Evolutionary conservation across 1,140 invertebrate genomes (phyloP).

Genomic region (Drosophila insularis): DNA sequence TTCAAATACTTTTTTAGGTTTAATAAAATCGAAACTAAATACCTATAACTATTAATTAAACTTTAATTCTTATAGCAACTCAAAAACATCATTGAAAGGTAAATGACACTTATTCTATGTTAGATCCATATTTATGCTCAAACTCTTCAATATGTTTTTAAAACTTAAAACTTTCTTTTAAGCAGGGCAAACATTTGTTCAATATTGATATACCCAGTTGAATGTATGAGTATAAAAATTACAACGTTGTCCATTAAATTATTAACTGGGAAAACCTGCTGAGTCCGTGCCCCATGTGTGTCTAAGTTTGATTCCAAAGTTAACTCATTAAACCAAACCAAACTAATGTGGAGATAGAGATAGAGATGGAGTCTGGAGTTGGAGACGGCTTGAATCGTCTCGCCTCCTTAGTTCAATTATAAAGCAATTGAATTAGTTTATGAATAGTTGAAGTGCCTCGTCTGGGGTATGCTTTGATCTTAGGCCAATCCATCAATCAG

Average conservation of each 20-base stretch:
- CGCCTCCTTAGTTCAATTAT: conserved; percentile 78
- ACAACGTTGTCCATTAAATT: conserved; percentile 75
- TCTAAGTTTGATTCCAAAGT: conserved; percentile 24
- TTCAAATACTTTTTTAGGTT: too few relatives aligned
- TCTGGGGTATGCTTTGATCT: conserved; percentile 11
- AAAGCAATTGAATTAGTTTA: conserved; percentile 76
- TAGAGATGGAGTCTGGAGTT: conserved; percentile 8
- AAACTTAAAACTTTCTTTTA: too few relatives aligned
- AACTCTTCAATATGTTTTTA: too few relatives aligned
- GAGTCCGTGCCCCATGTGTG: conserved; percentile 52
- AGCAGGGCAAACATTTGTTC: too few relatives aligned
- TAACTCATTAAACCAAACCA: conserved; percentile 64
- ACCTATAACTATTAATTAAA: too few relatives aligned
- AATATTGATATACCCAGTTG: too few relatives aligned
- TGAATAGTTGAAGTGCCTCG: conserved; percentile 33
- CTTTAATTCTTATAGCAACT: too few relatives aligned
- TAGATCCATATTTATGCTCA: too few relatives aligned
- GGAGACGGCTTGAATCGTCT: conserved; percentile 29
- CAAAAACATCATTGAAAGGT: too few relatives aligned
- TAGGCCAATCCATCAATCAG: conserved; percentile 70
- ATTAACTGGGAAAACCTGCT: conserved; percentile 75
- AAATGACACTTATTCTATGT: too few relatives aligned
- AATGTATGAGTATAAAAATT: conserved; percentile 39
- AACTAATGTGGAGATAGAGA: conserved; percentile 25
- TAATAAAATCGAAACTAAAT: too few relatives aligned